Evolutionary conservation across 1,140 invertebrate genomes (phyloP).

Genomic region (Drosophila sucinea): DNA sequence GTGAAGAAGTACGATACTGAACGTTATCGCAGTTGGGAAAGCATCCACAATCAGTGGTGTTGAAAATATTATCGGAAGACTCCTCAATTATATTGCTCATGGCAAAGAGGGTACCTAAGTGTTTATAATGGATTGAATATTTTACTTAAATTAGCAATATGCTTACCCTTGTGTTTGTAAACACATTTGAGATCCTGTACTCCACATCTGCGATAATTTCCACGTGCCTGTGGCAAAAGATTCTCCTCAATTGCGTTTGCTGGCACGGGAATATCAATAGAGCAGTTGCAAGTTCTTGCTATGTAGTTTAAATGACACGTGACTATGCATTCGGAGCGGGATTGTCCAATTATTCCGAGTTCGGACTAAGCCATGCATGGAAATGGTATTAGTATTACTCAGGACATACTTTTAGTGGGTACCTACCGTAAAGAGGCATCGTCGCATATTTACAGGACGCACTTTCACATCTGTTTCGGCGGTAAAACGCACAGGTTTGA

Average conservation of each 20-base stretch:
- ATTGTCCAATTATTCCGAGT: background rate
- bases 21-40: constrained; percentile 66
- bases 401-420: background rate
- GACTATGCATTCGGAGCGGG: constrained; percentile 53
- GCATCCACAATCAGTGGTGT: constrained; percentile 58
- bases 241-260: background rate
- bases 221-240: background rate
- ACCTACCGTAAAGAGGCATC: constrained; percentile 49
- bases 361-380: background rate
- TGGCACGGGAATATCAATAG: background rate
- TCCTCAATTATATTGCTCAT: constrained; percentile 75
- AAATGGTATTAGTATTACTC: background rate
- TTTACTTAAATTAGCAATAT: too few relatives aligned
- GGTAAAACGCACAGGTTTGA: constrained; percentile 52
- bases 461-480: constrained; percentile 50
- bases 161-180: constrained; percentile 33
- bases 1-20: constrained; percentile 59
- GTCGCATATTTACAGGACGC: constrained; percentile 55
- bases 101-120: constrained; percentile 13
- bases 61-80: constrained; percentile 48
- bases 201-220: constrained; percentile 21
- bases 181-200: constrained; percentile 51
- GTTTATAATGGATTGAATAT: too few relatives aligned
- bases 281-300: constrained; percentile 46
- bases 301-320: constrained; percentile 53